Percentiles rank a stretch among this genome's conserved stretches.
Conservation (phyloP, 2,888 invertebrate genomes). For the Scelioninae gen. 1 region DNA sequence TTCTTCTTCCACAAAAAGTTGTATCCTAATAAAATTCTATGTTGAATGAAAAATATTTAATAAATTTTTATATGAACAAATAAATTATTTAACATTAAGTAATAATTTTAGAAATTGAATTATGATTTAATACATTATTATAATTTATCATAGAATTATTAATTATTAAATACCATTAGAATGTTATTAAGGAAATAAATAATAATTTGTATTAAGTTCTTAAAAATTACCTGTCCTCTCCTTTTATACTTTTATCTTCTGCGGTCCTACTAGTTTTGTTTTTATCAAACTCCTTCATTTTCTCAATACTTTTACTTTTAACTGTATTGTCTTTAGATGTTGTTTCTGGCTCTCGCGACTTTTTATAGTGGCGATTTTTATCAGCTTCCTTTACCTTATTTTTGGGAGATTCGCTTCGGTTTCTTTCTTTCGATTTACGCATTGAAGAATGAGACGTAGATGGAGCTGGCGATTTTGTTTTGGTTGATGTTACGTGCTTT, state of each 20-base stretch:
- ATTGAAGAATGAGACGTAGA: constrained; percentile 71
- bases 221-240: constrained; percentile 74
- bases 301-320: constrained; percentile 70
- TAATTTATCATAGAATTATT: no score
- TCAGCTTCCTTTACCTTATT: constrained; percentile 73
- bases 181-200: no score
- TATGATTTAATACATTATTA: no score
- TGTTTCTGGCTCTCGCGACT: constrained; percentile 73
- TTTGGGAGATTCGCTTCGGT: constrained; percentile 81
- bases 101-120: no score
- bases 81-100: no score
- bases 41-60: no score
- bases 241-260: constrained; percentile 75
- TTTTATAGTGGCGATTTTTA: constrained; percentile 78
- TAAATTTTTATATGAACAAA: no score
- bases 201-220: no score
- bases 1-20: no score
- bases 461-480: constrained; percentile 75
- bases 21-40: no score
- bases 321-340: constrained; percentile 54
- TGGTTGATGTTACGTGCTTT: constrained; percentile 68
- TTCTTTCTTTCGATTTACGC: constrained; percentile 78
- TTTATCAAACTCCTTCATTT: constrained; percentile 78
- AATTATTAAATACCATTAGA: no score
- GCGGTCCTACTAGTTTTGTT: constrained; percentile 74